phyloP scores from a whole-genome alignment of 2,888 invertebrate species.

The Ceriagrion tenellum region DNA sequence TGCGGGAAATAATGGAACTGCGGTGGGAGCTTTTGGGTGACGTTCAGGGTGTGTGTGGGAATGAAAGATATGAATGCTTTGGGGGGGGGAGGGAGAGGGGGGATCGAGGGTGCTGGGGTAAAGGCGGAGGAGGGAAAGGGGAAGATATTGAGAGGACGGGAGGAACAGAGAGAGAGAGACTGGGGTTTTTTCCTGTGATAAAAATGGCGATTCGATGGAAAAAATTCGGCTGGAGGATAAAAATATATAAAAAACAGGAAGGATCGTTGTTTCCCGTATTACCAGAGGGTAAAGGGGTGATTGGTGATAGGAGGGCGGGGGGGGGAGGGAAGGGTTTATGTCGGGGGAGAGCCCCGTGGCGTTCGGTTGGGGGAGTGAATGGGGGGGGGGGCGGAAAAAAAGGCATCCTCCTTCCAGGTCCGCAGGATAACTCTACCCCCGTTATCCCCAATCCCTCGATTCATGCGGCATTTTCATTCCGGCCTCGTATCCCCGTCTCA shows the following conservation, averaged over 20 bases:
- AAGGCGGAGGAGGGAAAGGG: not conserved
- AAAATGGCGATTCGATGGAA: constrained; percentile 57
- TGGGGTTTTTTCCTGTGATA: constrained; percentile 16
- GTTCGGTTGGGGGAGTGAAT: not conserved
- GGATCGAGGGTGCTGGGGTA: not conserved
- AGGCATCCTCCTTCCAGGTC: constrained; percentile 59
- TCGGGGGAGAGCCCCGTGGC: not conserved
- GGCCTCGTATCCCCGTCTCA: not conserved
- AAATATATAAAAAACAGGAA: not conserved
- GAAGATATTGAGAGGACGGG: not conserved
- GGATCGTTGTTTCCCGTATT: constrained; percentile 63
- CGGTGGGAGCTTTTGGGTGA: not conserved
- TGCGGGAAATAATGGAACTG: constrained; percentile 59
- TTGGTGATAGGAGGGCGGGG: not conserved
- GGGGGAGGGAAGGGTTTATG: too few species aligned
- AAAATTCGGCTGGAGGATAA: not conserved
- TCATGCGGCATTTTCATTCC: constrained; percentile 25
- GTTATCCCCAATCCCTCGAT: not conserved
- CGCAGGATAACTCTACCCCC: constrained; percentile 17
- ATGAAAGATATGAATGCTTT: not conserved
- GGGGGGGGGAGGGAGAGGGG: not conserved
- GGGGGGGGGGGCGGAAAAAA: not conserved
- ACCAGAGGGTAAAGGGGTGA: constrained; percentile 50
- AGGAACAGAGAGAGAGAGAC: not conserved
- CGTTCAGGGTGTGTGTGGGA: constrained; percentile 13